Evolutionary conservation across 2,113 vertebrate genomes (phyloP).

Genomic region (Colossoma macropomum): DNA sequence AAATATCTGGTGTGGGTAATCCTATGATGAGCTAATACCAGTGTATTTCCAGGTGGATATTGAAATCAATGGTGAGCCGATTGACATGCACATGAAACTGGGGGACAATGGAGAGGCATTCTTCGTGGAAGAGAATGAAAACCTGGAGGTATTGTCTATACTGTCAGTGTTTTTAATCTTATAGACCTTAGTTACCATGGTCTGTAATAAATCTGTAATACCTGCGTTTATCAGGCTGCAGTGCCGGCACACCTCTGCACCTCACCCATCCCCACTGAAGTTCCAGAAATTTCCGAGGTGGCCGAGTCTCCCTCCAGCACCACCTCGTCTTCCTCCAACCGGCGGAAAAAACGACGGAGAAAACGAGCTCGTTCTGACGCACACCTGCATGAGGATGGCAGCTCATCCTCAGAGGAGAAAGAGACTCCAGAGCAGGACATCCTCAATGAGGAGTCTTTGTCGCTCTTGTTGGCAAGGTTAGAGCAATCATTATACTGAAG

Average conservation of each 20-base stretch:
- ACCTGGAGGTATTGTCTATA: conserved; percentile 74
- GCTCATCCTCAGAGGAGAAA: conserved; percentile 77
- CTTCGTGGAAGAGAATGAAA: conserved; percentile 88
- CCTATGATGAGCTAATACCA: background rate
- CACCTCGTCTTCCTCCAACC: conserved; percentile 47
- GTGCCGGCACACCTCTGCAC: conserved; percentile 83
- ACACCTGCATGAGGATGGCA: conserved; percentile 52
- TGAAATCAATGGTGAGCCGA: conserved; percentile 90
- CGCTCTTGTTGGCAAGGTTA: conserved; percentile 69
- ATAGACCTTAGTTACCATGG: background rate
- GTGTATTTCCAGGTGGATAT: conserved; percentile 87
- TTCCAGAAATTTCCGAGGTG: conserved; percentile 33
- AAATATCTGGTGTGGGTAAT: background rate
- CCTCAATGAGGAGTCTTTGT: conserved; percentile 52
- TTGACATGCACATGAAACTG: conserved; percentile 93
- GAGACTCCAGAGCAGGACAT: conserved; percentile 66
- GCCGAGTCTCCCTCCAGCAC: background rate
- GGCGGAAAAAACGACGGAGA: conserved; percentile 76
- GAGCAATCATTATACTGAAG: background rate
- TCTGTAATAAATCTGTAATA: background rate
- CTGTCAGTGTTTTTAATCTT: background rate
- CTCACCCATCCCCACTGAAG: conserved; percentile 81
- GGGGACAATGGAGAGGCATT: conserved; percentile 96
- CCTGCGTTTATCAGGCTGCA: conserved; percentile 60
- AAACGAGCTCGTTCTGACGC: conserved; percentile 76